phyloP scores from a whole-genome alignment of 2,888 invertebrate species.

The Ornithoptera priamus region DNA sequence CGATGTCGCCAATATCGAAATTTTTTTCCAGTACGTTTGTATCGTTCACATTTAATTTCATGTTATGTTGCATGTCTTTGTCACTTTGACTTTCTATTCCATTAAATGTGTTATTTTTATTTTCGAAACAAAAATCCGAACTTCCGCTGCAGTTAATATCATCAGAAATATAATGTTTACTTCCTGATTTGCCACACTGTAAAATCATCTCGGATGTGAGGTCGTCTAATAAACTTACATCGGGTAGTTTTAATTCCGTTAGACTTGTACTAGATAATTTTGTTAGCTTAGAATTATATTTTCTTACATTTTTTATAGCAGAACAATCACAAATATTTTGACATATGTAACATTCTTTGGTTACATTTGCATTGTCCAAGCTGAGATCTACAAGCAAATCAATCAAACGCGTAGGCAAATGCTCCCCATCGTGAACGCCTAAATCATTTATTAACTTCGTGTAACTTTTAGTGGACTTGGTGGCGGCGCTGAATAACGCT shows the following conservation, averaged over 20 bases:
- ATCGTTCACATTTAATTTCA: slow-evolving; percentile 29
- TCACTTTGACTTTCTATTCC: slow-evolving; percentile 44
- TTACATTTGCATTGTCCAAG: slow-evolving; percentile 52
- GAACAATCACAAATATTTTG: slow-evolving; percentile 65
- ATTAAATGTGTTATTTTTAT: slow-evolving; percentile 44
- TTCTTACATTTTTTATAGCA: slow-evolving; percentile 44
- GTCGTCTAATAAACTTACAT: slow-evolving; percentile 58
- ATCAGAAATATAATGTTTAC: slow-evolving; percentile 28
- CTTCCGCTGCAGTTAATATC: slow-evolving; percentile 15
- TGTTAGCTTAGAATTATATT: slow-evolving; percentile 21
- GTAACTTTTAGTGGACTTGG: slow-evolving; percentile 71
- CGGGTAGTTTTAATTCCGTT: slow-evolving; percentile 51
- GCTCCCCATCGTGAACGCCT: slow-evolving; percentile 58
- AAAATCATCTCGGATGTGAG: slow-evolving; percentile 49
- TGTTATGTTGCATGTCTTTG: slow-evolving; percentile 30
- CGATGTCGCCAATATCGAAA: slow-evolving; percentile 67
- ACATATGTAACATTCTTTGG: slow-evolving; percentile 66
- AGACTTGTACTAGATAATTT: slow-evolving; percentile 40
- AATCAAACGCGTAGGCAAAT: slow-evolving; percentile 57
- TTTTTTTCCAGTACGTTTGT: slow-evolving; percentile 44
- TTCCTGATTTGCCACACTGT: slow-evolving; percentile 41
- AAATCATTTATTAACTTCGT: slow-evolving; percentile 67
- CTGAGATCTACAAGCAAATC: slow-evolving; percentile 72
- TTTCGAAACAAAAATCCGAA: slow-evolving; percentile 26
- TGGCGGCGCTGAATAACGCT: slow-evolving; percentile 73